Evolutionary conservation across 2,888 invertebrate species (phyloP), one percentile per base, ranked within the genome.

Genomic region (Malthinus seriepunctatus): DNA sequence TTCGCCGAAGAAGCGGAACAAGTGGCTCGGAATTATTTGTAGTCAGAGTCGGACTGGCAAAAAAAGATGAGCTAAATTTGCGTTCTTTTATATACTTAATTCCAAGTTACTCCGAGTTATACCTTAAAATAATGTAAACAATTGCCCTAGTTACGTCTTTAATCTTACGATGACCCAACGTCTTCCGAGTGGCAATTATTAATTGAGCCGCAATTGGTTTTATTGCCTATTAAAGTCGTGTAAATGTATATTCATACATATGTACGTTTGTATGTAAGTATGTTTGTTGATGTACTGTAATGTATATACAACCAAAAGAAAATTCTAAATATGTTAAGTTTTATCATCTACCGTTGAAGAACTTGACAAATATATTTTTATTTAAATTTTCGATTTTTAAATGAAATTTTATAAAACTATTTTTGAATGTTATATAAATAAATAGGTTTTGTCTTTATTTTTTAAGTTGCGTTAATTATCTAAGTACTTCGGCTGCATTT

Each of bases 261-360:
- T 60, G 63, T 66, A 42, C 58, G 60, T 62, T 33, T 64, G 63
- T 67, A 67, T 67, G 23, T 23, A 23, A 23, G 68, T 66, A 65
- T 67, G 66, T 63, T 65, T 67, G 67, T 69, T 67, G 65, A 63
- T 64, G 64, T 63, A 64, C 56, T 64, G 59, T 65, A 65, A 56
- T 62, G 62, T 63, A 63, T 63, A 64, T 60, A 56, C 57, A 60
- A 65, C 59, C 54, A 55, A 64, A 60, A 3, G 23, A 23, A 63
- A 60, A 62, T 62, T 63, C 63, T 60, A 65, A 64, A 64, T 56
- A 62, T 55, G 58, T 58, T 58, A 58, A 58, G 53, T 58, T 58
- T 23, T 58, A 58, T 49, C 46, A 53, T 42, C 49, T 45, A 44
- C 42, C 44, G 46, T 57, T 57, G 32, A 47, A 51, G 47, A 48